These are phyloP conservation scores for Drosophila hawaiiensis DNA, from an alignment of 2,888 invertebrate genomes.

Conservation along the genomic window DNA sequence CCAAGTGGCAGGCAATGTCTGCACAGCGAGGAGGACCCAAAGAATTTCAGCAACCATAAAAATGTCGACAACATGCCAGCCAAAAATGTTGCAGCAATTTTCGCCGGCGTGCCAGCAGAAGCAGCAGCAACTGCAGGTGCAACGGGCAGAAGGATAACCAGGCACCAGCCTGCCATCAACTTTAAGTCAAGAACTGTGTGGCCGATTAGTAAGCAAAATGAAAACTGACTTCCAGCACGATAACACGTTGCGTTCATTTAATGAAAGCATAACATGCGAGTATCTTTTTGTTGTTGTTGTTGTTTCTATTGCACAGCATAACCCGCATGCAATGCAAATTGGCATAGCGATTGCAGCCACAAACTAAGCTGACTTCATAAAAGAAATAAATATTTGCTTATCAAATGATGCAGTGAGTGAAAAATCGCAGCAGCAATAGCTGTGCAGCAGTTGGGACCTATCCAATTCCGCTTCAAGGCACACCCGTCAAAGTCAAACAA, in stretches of 20 bases:
- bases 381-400: slow-evolving; percentile 48
- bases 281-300: slow-evolving; percentile 11
- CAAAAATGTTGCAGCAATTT: slow-evolving; percentile 55
- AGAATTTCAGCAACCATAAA: slow-evolving; percentile 57
- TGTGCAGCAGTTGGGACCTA: not conserved
- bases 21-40: not conserved
- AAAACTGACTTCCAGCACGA: slow-evolving; percentile 12
- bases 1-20: slow-evolving; percentile 64
- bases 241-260: slow-evolving; percentile 26
- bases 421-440: slow-evolving; percentile 25
- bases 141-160: not conserved
- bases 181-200: slow-evolving; percentile 31
- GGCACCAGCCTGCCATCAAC: slow-evolving; percentile 6
- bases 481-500: slow-evolving; percentile 46
- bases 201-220: slow-evolving; percentile 43
- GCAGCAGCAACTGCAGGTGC: slow-evolving; percentile 27
- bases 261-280: slow-evolving; percentile 42
- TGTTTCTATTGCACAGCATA: not conserved
- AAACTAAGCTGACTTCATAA: slow-evolving; percentile 12
- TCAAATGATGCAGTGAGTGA: slow-evolving; percentile 45
- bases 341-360: slow-evolving; percentile 26
- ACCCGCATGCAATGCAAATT: slow-evolving; percentile 33
- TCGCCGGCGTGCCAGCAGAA: slow-evolving; percentile 29
- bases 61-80: slow-evolving; percentile 75
- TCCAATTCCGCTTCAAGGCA: slow-evolving; percentile 3